Percentiles rank a stretch among this genome's conserved stretches.
Conservation (phyloP, 2,113 vertebrate species). For the Fukomys damarensis region DNA sequence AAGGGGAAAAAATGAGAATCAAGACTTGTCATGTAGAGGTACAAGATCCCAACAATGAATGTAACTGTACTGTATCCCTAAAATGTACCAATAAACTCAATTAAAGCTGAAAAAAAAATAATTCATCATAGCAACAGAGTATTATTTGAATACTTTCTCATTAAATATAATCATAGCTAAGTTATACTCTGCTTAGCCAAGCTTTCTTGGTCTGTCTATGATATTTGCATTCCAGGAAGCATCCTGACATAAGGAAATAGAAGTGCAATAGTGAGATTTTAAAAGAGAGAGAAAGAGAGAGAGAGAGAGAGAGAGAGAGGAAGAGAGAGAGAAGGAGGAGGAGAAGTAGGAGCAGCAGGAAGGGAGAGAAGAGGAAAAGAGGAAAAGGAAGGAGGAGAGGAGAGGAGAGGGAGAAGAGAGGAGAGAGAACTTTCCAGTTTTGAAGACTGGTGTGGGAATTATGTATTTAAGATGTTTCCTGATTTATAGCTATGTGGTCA, state of each 20-base stretch:
- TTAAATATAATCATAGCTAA: not conserved
- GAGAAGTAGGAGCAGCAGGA: not conserved
- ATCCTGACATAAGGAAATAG: not conserved
- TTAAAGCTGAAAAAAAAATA: no score
- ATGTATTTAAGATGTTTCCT: not conserved
- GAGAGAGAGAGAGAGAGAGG: not conserved
- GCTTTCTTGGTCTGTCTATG: not conserved
- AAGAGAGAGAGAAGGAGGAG: not conserved
- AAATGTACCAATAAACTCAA: no score
- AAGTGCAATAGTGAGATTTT: not conserved
- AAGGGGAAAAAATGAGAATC: no score
- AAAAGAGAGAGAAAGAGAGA: not conserved
- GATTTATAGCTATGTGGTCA: not conserved
- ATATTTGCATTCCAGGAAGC: not conserved
- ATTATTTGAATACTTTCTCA: constrained; percentile 25
- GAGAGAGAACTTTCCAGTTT: not conserved
- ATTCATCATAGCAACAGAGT: constrained; percentile 35
- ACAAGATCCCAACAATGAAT: no score
- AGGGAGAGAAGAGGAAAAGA: no score
- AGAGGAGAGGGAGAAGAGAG: not conserved
- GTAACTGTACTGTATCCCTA: no score
- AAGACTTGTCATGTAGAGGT: no score
- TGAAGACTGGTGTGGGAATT: not conserved
- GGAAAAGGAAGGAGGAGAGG: no score
- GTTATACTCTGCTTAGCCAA: not conserved